phyloP scores from a whole-genome alignment of 2,797 vertebrate genomes.

The Hylomyscus alleni region DNA sequence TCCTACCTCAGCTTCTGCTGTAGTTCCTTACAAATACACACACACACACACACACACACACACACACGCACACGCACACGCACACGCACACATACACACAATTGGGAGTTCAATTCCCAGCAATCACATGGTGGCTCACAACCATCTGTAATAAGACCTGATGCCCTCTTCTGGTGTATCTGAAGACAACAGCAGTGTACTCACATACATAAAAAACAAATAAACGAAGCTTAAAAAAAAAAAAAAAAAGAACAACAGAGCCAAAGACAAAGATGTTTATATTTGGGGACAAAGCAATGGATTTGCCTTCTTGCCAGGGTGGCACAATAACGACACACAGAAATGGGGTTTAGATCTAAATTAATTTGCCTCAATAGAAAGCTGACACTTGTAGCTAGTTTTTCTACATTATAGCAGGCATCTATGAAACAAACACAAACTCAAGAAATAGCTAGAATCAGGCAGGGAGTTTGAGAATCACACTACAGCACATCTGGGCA shows the following conservation, averaged over 20 bases:
- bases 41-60: too few relatives aligned
- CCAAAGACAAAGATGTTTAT: slow-evolving; percentile 14
- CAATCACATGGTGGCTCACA: too few relatives aligned
- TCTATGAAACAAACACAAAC: not conserved
- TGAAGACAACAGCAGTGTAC: too few relatives aligned
- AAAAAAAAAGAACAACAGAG: not conserved
- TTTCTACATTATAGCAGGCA: not conserved
- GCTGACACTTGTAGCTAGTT: not conserved
- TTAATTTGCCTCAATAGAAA: not conserved
- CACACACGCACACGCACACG: not conserved
- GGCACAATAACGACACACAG: not conserved
- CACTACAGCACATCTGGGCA: not conserved
- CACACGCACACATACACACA: too few relatives aligned
- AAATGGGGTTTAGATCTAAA: slow-evolving; percentile 33
- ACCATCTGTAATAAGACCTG: too few relatives aligned
- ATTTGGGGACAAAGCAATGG: slow-evolving; percentile 12
- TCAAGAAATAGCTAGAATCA: not conserved
- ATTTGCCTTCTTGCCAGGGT: accelerated
- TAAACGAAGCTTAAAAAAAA: too few relatives aligned
- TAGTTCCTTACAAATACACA: not conserved
- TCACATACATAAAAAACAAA: too few relatives aligned
- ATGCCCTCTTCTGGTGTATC: too few relatives aligned
- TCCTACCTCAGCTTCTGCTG: not conserved
- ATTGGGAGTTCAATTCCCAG: too few relatives aligned
- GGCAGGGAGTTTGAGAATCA: not conserved